These are phyloP conservation scores for Falco punctatus DNA, from an alignment of 2,113 vertebrate species.

Conservation along the genomic window DNA sequence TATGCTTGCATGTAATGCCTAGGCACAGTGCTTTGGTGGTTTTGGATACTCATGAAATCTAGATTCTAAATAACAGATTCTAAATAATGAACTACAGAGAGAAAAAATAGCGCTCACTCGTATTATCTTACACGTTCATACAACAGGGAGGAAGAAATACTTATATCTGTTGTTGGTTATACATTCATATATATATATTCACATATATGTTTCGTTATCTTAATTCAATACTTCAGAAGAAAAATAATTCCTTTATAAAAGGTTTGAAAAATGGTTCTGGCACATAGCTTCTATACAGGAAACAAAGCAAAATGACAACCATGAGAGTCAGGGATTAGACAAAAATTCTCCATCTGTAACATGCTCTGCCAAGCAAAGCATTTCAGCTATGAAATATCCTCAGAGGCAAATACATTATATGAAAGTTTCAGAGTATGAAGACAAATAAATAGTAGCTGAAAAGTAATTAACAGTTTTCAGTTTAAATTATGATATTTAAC, in stretches of 20 bases:
- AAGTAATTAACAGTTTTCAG: neutral
- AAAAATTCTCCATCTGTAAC: slow-evolving; percentile 21
- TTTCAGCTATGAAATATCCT: slow-evolving; percentile 26
- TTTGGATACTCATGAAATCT: neutral
- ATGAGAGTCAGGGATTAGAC: slow-evolving; percentile 9
- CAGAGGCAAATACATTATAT: slow-evolving; percentile 8
- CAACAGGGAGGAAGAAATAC: neutral
- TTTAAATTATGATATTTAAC: neutral
- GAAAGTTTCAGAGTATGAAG: neutral
- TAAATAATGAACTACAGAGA: neutral
- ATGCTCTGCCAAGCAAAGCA: slow-evolving; percentile 33
- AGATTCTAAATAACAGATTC: neutral
- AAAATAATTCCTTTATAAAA: neutral
- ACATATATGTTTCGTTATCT: neutral
- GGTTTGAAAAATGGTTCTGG: neutral
- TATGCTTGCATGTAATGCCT: accelerated
- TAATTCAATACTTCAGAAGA: neutral
- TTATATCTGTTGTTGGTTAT: neutral
- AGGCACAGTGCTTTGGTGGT: neutral
- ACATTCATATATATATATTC: neutral
- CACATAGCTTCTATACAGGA: neutral
- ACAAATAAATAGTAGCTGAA: slow-evolving; percentile 5
- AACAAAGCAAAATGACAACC: slow-evolving; percentile 51
- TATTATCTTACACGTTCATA: neutral
- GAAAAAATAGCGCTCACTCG: neutral